Conservation (phyloP, 2,113 vertebrate genomes). For the Diphyllodes magnificus region DNA sequence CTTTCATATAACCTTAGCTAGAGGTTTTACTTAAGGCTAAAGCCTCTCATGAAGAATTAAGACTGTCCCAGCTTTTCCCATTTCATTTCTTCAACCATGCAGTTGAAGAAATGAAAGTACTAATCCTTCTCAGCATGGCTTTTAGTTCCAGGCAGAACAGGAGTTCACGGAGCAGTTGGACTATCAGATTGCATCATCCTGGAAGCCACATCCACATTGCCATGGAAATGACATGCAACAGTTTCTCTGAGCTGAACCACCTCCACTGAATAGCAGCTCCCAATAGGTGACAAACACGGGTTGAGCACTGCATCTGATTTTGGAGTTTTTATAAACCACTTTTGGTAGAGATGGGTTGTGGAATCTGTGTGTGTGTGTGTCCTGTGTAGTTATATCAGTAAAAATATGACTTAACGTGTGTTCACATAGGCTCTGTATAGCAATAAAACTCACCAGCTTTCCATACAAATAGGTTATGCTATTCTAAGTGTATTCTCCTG, state of each 20-base stretch:
- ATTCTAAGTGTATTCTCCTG: not conserved
- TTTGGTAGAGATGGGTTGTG: not conserved
- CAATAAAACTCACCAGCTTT: not conserved
- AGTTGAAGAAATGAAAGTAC: slow-evolving; percentile 49
- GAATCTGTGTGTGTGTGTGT: not conserved
- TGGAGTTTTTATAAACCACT: not conserved
- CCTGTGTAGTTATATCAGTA: not conserved
- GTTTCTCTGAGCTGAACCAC: not conserved
- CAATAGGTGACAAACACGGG: not conserved
- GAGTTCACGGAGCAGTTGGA: not conserved
- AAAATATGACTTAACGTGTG: not conserved
- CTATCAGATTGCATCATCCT: not conserved
- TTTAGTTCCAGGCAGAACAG: slow-evolving; percentile 47
- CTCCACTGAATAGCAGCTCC: not conserved
- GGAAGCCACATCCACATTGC: not conserved
- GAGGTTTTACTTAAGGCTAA: slow-evolving; percentile 37
- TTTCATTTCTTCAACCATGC: slow-evolving; percentile 39
- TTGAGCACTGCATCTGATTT: rapidly evolving
- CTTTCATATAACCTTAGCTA: slow-evolving; percentile 18
- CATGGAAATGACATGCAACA: not conserved
- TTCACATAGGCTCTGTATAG: not conserved
- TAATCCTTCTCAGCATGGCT: slow-evolving; percentile 53
- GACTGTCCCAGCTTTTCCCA: slow-evolving; percentile 40
- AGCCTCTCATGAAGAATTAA: slow-evolving; percentile 52
- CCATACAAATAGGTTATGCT: not conserved